phyloP scores from a whole-genome alignment of 1,140 invertebrate genomes.

The Sesamia nonagrioides region DNA sequence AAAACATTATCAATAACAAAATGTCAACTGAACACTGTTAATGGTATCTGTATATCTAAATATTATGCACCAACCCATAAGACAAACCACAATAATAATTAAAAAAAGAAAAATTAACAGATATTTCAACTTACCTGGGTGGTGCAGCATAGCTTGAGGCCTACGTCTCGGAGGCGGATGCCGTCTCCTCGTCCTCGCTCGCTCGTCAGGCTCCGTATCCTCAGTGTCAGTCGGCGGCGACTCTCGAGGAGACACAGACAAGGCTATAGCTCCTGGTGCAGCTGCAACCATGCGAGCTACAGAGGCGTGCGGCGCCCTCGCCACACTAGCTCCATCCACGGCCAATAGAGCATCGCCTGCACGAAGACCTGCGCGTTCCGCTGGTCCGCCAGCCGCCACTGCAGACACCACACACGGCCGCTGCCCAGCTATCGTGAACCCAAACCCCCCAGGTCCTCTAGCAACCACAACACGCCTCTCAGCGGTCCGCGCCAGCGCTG shows the following conservation, averaged over 20 bases:
- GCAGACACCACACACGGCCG: slow-evolving; percentile 81
- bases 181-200: slow-evolving; percentile 72
- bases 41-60: too few relatives aligned
- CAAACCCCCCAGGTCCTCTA: slow-evolving; percentile 91
- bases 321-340: slow-evolving; percentile 96
- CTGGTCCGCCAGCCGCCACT: slow-evolving; percentile 83
- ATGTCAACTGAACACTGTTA: too few relatives aligned
- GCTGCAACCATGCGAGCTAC: slow-evolving; percentile 96
- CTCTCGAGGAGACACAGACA: slow-evolving; percentile 78
- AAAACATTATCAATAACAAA: too few relatives aligned
- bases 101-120: not conserved
- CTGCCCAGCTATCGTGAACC: slow-evolving; percentile 83
- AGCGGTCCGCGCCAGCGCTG: slow-evolving; percentile 89
- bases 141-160: slow-evolving; percentile 76
- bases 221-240: slow-evolving; percentile 80
- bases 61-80: too few relatives aligned
- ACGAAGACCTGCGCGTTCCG: slow-evolving; percentile 92
- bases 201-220: slow-evolving; percentile 80
- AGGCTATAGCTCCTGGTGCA: slow-evolving; percentile 91
- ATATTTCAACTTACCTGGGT: slow-evolving; percentile 65
- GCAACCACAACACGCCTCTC: slow-evolving; percentile 95
- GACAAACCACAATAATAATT: not conserved
- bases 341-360: slow-evolving; percentile 97
- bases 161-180: slow-evolving; percentile 79
- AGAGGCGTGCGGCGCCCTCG: slow-evolving; percentile 96